phyloP scores from a whole-genome alignment of 2,888 invertebrate species.

The Spisula subtruncata region DNA sequence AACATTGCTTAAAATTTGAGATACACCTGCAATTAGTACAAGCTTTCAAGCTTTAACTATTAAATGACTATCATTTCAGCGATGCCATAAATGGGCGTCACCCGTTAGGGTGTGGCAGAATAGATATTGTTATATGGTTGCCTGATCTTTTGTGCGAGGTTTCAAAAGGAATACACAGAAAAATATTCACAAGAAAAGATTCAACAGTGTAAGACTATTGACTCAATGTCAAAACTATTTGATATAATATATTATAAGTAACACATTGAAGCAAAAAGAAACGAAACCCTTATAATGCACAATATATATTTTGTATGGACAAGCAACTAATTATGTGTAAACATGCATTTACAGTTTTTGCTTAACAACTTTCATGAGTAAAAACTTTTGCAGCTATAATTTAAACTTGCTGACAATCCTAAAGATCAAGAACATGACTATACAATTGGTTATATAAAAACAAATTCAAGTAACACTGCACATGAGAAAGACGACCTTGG shows the following conservation, averaged over 20 bases:
- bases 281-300: background rate
- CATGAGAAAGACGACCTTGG: too few relatives aligned
- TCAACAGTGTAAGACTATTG: background rate
- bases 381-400: background rate
- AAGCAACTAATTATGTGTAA: too few relatives aligned
- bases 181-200: background rate
- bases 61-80: background rate
- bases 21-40: background rate
- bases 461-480: too few relatives aligned
- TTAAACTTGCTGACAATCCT: too few relatives aligned
- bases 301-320: background rate
- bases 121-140: slow-evolving; percentile 7
- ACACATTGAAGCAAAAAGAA: background rate
- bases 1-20: background rate
- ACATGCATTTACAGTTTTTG: background rate
- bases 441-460: too few relatives aligned
- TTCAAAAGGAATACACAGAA: background rate
- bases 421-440: too few relatives aligned
- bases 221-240: slow-evolving; percentile 1
- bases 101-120: slow-evolving; percentile 6
- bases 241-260: background rate
- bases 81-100: slow-evolving; percentile 2
- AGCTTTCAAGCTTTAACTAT: background rate
- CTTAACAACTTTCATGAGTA: background rate
- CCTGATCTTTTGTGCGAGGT: slow-evolving; percentile 11